Evolutionary conservation across 2,113 vertebrate species (phyloP).

Genomic region (Xiphorhynchus elegans): DNA sequence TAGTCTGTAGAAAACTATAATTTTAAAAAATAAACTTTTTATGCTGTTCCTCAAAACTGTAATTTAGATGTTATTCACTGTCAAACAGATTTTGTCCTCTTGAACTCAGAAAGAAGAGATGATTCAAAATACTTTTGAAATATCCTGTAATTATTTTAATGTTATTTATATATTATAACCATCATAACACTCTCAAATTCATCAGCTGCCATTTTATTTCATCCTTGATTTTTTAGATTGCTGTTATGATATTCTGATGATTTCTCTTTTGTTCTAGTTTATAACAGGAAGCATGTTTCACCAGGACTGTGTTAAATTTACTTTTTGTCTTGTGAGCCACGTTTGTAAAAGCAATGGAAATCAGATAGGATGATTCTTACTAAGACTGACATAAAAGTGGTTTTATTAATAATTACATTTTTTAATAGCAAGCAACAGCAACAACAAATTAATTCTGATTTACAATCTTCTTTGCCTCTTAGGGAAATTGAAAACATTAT

Average conservation of each 20-base stretch:
- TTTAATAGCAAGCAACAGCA: not conserved
- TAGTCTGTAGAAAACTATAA: not conserved
- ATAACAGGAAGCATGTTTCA: not conserved
- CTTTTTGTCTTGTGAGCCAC: not conserved
- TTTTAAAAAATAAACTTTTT: not conserved
- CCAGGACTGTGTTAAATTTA: not conserved
- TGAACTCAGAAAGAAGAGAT: not conserved
- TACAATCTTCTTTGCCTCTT: not conserved
- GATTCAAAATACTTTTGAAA: not conserved
- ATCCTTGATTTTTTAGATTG: not conserved
- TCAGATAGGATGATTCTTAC: not conserved
- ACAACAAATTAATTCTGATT: not conserved
- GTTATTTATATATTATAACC: not conserved
- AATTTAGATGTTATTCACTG: not conserved
- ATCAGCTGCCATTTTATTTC: not conserved
- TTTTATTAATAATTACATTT: not conserved
- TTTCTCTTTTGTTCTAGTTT: not conserved
- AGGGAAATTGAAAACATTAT: not conserved
- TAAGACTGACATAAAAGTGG: not conserved
- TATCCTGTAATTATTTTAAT: not conserved
- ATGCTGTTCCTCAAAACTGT: not conserved
- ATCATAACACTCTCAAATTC: not conserved
- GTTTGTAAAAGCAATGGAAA: not conserved
- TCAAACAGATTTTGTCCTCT: not conserved
- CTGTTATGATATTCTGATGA: not conserved